phyloP scores from a whole-genome alignment of 2,113 vertebrate species.

The Apteryx mantelli region DNA sequence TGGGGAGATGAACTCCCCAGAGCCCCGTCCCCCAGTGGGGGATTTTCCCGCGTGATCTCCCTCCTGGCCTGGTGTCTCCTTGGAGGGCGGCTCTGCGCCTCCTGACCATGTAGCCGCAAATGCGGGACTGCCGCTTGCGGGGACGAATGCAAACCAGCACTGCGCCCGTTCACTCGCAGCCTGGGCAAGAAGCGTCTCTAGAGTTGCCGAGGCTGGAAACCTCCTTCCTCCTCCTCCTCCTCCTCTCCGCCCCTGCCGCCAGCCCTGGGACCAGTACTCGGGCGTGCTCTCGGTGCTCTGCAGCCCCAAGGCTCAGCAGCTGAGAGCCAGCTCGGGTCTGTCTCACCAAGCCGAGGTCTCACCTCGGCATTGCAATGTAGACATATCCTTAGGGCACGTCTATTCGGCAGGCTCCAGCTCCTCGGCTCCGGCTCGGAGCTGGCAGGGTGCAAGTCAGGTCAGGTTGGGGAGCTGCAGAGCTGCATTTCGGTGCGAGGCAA shows the following conservation, averaged over 20 bases:
- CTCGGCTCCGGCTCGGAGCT: neutral
- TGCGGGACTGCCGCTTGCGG: too few relatives aligned
- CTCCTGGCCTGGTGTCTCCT: too few relatives aligned
- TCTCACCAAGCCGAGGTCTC: constrained; percentile 21
- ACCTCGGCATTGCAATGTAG: constrained; percentile 29
- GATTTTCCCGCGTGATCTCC: too few relatives aligned
- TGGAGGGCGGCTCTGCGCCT: too few relatives aligned
- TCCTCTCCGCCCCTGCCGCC: too few relatives aligned
- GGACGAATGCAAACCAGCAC: too few relatives aligned
- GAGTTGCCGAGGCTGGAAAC: neutral
- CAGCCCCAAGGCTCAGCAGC: neutral
- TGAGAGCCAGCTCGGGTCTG: neutral
- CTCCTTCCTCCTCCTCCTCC: neutral
- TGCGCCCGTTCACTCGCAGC: too few relatives aligned
- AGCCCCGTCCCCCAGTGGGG: too few relatives aligned
- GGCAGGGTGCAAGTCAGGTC: constrained; percentile 56
- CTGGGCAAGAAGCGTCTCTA: neutral
- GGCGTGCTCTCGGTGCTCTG: accelerated
- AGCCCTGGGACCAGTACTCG: neutral
- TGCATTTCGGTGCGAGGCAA: neutral
- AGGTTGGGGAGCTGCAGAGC: constrained; percentile 27
- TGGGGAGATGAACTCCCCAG: neutral
- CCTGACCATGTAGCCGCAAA: too few relatives aligned
- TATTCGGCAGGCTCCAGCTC: neutral
- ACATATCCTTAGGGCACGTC: constrained; percentile 28